phyloP scores from a whole-genome alignment of 2,888 invertebrate genomes.

The Shargacucullia verbasci region DNA sequence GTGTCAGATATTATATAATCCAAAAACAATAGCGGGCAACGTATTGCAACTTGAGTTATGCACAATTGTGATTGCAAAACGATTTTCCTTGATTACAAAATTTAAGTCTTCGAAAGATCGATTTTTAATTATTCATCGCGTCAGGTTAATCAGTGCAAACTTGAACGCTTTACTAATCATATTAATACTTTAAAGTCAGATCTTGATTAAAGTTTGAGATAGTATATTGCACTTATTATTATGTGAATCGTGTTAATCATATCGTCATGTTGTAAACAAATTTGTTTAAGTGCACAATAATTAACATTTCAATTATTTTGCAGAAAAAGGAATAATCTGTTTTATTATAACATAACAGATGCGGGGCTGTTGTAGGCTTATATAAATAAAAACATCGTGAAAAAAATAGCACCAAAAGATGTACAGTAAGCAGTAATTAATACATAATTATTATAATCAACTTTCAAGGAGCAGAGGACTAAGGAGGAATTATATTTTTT shows the following conservation, averaged over 20 bases:
- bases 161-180: conserved; percentile 16
- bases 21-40: conserved; percentile 19
- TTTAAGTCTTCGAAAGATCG: background rate
- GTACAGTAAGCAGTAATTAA: conserved; percentile 15
- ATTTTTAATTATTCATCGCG: too few species aligned
- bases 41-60: conserved; percentile 2
- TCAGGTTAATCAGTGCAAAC: too few species aligned
- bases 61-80: conserved; percentile 6
- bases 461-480: conserved; percentile 12
- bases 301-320: conserved; percentile 9
- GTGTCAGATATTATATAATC: conserved; percentile 29
- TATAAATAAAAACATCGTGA: conserved; percentile 9
- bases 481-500: conserved; percentile 10
- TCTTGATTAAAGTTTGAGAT: conserved; percentile 34
- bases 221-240: conserved; percentile 35
- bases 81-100: conserved; percentile 9
- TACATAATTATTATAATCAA: conserved; percentile 22
- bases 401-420: conserved; percentile 52
- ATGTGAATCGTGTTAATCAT: conserved; percentile 13
- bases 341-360: conserved; percentile 18
- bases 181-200: conserved; percentile 46
- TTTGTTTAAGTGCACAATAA: conserved; percentile 9
- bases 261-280: conserved; percentile 12
- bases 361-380: conserved; percentile 3
- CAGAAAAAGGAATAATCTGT: conserved; percentile 18